phyloP scores from a whole-genome alignment of 2,888 invertebrate species.

The Agapostemon virescens region DNA sequence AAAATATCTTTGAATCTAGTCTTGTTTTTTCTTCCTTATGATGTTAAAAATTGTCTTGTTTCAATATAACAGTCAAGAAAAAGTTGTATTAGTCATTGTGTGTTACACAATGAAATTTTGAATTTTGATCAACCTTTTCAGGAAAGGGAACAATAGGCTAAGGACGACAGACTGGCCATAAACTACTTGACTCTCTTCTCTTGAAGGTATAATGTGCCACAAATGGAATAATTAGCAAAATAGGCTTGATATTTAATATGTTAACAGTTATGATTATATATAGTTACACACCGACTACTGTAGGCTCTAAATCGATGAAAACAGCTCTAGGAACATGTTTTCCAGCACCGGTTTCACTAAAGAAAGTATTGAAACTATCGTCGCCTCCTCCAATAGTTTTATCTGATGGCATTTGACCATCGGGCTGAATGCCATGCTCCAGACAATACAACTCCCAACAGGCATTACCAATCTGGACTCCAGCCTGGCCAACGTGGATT shows the following conservation, averaged over 20 bases:
- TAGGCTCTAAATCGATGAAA: slow-evolving; percentile 97
- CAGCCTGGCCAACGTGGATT: slow-evolving; percentile 90
- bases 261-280: not conserved
- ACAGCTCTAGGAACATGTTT: slow-evolving; percentile 97
- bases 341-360: slow-evolving; percentile 96
- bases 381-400: slow-evolving; percentile 95
- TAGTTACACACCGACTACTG: slow-evolving; percentile 87
- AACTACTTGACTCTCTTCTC: no score
- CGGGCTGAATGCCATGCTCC: slow-evolving; percentile 95
- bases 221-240: not conserved
- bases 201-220: no score
- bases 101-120: no score
- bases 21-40: no score
- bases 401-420: slow-evolving; percentile 96
- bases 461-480: slow-evolving; percentile 94
- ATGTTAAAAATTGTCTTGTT: no score
- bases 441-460: slow-evolving; percentile 94
- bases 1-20: no score
- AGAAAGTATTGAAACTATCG: slow-evolving; percentile 97
- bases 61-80: no score
- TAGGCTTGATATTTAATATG: not conserved
- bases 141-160: no score
- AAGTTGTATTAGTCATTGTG: no score
- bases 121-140: no score
- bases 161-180: no score